Evolutionary conservation across 2,888 invertebrate species (phyloP).

Genomic region (Ochropacha duplaris): DNA sequence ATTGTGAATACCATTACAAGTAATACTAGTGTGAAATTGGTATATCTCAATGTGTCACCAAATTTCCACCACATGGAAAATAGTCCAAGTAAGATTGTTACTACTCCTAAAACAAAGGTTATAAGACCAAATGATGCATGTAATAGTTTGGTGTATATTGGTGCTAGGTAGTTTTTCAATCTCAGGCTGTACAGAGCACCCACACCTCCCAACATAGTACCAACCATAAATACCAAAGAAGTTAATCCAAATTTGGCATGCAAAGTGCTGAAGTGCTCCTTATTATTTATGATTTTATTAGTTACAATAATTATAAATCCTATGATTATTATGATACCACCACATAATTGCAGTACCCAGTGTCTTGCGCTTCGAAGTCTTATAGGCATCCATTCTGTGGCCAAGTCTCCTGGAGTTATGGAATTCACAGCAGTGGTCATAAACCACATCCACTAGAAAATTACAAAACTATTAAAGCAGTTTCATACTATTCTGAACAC

Average conservation of each 20-base stretch:
- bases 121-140: slow-evolving; percentile 69
- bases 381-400: slow-evolving; percentile 81
- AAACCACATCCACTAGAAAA: slow-evolving; percentile 73
- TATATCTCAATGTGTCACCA: slow-evolving; percentile 64
- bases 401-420: slow-evolving; percentile 73
- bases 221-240: slow-evolving; percentile 63
- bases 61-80: slow-evolving; percentile 72
- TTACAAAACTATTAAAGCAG: too few species aligned
- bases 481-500: too few species aligned
- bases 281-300: slow-evolving; percentile 64
- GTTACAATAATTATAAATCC: slow-evolving; percentile 71
- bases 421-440: slow-evolving; percentile 78
- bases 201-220: slow-evolving; percentile 71
- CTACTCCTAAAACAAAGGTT: slow-evolving; percentile 67
- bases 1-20: slow-evolving; percentile 65
- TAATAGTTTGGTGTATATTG: slow-evolving; percentile 72
- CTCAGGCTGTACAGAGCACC: slow-evolving; percentile 72
- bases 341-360: slow-evolving; percentile 71
- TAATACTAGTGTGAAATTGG: slow-evolving; percentile 57
- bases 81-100: slow-evolving; percentile 64
- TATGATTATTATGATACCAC: slow-evolving; percentile 47
- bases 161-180: slow-evolving; percentile 70
- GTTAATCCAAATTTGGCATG: slow-evolving; percentile 75
- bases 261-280: slow-evolving; percentile 61
- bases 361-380: slow-evolving; percentile 73